These are phyloP conservation scores for Mythimna albipuncta DNA, from an alignment of 2,888 invertebrate genomes.

Conservation along the genomic window DNA sequence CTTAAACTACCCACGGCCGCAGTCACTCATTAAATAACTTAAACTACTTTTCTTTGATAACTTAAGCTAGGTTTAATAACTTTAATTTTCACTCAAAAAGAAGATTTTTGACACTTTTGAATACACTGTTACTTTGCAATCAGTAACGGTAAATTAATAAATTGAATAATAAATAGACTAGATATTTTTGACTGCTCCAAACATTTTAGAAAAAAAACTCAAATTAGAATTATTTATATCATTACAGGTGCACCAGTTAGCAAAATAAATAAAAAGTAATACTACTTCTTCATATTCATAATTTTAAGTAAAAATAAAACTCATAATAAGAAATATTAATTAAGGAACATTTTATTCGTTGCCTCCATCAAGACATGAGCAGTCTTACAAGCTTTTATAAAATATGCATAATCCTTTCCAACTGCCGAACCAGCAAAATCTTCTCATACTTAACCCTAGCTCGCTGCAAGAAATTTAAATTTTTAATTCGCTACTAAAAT, in stretches of 20 bases:
- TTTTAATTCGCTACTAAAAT: constrained; percentile 70
- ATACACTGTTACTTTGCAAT: background rate
- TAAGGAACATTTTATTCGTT: background rate
- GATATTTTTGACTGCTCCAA: too few relatives aligned
- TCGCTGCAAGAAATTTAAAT: constrained; percentile 64
- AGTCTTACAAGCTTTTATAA: constrained; percentile 47
- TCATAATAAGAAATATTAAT: background rate
- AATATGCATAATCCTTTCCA: constrained; percentile 62
- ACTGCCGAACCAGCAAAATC: constrained; percentile 57
- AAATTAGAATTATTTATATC: too few relatives aligned
- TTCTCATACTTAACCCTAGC: constrained; percentile 65
- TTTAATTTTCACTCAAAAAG: too few relatives aligned
- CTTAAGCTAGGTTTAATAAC: background rate
- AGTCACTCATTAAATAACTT: too few relatives aligned
- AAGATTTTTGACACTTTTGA: background rate
- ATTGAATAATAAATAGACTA: background rate
- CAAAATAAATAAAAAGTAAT: background rate
- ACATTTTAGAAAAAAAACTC: too few relatives aligned
- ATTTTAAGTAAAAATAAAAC: background rate
- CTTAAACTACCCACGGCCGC: too few relatives aligned
- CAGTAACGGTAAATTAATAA: background rate
- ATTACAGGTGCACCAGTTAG: background rate
- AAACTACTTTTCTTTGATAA: too few relatives aligned
- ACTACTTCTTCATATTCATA: background rate
- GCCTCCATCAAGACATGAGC: constrained; percentile 13